Evolutionary conservation across 1,140 invertebrate genomes (phyloP), one percentile per base, ranked within the genome.

Genomic region (Galleria mellonella): DNA sequence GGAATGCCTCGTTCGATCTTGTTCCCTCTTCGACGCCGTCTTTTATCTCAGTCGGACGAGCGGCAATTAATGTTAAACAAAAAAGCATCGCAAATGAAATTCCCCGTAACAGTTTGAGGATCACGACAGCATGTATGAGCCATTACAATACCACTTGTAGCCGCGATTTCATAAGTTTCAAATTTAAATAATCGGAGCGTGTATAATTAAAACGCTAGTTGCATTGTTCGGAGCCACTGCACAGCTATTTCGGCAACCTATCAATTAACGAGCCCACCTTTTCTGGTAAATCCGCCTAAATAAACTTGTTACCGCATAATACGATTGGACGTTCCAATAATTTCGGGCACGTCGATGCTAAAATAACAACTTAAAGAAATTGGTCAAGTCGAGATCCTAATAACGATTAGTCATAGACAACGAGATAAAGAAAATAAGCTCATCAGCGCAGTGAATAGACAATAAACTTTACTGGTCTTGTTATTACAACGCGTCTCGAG

Each of bases 181-280:
- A 83, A 81, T 73, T 77, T 78, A 60, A 79, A 76, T 53, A 83
- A 79, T 69, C 72, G 64, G 75, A 72, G 72, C 78, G 65, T 76
- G 58, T 61, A 79, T 76, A 79, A 79, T 79, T 78, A 58, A 51
- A 23, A 23, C 17, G 17, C 56, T 37, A 36, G 61, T 75, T 78
- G 66, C 73, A 79, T 78, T 79, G 73, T 83, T 77, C 78, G 60
- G 9, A 74, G 58, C 64, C 66, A 72, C 46, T 74, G 78, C 68
- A 62, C 76, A 81, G 63, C 62, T 73, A 78, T 81, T 23, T 74
- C 72, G 51, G 61, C 64, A 70, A 78, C 57, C 70, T 68, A 74
- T 70, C 64, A 78, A 78, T 76, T 76, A 78, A 67, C 50, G 43
- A 44, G 32, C 45, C 41, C 45, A 13, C 29, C 27, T 50, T 63